A percentile compares a stretch with the other conserved stretches of the same genome.
Evolutionary conservation across 2,113 vertebrate species (phyloP).

Genomic region (Bubo scandiacus): DNA sequence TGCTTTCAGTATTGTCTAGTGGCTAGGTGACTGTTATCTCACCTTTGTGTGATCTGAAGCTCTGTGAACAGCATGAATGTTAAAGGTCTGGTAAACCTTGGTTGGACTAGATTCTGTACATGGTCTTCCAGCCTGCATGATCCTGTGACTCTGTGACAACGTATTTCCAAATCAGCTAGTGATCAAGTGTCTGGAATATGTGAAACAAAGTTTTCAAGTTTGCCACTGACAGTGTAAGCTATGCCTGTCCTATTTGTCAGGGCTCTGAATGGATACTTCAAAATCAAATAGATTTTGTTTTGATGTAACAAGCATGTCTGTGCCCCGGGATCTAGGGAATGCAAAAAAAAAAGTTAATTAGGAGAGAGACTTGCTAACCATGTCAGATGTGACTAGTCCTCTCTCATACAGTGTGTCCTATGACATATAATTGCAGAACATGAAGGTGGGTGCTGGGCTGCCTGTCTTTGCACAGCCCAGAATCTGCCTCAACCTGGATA

Average conservation of each 20-base stretch:
- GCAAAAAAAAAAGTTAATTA: not conserved
- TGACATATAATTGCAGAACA: not conserved
- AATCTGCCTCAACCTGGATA: not conserved
- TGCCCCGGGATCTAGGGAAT: not conserved
- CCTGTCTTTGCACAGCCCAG: not conserved
- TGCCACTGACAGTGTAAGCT: not conserved
- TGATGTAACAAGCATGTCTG: not conserved
- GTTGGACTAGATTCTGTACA: not conserved
- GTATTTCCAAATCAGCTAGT: not conserved
- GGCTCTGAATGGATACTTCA: not conserved
- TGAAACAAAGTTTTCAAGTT: not conserved
- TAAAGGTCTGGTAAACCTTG: not conserved
- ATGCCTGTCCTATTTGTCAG: not conserved
- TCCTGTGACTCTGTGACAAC: not conserved
- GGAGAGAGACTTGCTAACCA: not conserved
- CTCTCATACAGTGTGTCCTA: not conserved
- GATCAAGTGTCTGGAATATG: not conserved
- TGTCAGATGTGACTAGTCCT: not conserved
- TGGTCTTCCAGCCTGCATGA: not conserved
- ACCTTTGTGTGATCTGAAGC: not conserved
- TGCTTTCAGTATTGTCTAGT: not conserved
- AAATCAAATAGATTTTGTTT: not conserved
- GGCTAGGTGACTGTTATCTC: not conserved
- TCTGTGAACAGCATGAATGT: not conserved
- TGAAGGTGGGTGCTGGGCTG: not conserved